These are phyloP conservation scores for Egretta garzetta DNA, from an alignment of 2,113 vertebrate species.

Conservation along the genomic window DNA sequence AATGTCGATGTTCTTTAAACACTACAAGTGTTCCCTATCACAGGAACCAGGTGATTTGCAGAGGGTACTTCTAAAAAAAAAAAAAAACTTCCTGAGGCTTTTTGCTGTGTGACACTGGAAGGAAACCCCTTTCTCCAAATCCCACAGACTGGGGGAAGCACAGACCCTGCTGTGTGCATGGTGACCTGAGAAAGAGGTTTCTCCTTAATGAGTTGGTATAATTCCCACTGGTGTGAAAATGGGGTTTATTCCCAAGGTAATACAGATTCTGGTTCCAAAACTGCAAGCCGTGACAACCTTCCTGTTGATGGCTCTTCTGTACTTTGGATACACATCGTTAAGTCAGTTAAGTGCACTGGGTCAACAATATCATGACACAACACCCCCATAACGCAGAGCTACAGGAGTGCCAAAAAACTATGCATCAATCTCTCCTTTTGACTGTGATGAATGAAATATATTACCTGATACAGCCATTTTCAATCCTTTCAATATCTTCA, in stretches of 20 bases:
- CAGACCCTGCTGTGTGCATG: neutral
- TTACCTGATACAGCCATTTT: conserved; percentile 88
- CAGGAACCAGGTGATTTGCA: neutral
- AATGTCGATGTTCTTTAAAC: neutral
- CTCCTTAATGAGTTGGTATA: neutral
- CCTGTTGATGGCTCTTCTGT: neutral
- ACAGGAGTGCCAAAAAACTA: neutral
- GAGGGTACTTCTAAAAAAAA: neutral
- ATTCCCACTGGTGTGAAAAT: neutral
- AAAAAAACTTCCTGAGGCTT: neutral
- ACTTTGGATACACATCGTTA: neutral
- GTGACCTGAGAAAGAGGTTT: neutral
- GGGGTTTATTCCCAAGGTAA: neutral
- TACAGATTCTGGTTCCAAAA: neutral
- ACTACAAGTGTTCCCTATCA: neutral
- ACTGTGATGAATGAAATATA: neutral
- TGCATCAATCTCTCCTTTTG: neutral
- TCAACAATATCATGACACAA: neutral
- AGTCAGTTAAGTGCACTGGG: neutral
- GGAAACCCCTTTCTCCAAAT: neutral
- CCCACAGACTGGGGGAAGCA: neutral
- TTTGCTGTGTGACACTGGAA: neutral
- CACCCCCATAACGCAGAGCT: neutral
- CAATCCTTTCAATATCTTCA: conserved; percentile 79
- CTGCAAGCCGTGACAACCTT: neutral